Evolutionary conservation across 2,888 invertebrate genomes (phyloP).

Genomic region (Caenorhabditis drosophilae): DNA sequence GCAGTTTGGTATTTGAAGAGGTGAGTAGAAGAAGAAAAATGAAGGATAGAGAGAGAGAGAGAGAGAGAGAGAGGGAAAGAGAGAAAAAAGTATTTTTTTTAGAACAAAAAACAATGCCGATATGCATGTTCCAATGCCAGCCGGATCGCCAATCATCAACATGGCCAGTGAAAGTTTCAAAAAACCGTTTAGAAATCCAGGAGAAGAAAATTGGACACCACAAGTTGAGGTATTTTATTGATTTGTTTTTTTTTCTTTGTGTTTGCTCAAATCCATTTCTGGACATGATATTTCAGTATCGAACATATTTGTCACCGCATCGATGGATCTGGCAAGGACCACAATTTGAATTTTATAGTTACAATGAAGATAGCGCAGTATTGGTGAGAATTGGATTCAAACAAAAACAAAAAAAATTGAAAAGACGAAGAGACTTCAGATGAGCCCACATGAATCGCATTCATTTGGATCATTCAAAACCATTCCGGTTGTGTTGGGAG

Average conservation of each 20-base stretch:
- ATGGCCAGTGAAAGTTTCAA: constrained; percentile 6
- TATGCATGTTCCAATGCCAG: constrained; percentile 47
- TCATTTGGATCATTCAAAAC: constrained; percentile 24
- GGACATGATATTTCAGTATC: too few relatives aligned
- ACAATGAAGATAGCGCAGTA: constrained; percentile 37
- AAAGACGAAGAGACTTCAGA: background rate
- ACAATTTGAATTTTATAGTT: constrained; percentile 86
- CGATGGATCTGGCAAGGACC: constrained; percentile 95
- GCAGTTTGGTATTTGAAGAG: constrained; percentile 24
- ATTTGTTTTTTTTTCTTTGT: background rate
- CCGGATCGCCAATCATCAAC: constrained; percentile 37
- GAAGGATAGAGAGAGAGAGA: too few relatives aligned
- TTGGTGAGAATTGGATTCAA: constrained; percentile 21
- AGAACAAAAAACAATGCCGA: constrained; percentile 54
- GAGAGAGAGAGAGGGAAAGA: too few relatives aligned
- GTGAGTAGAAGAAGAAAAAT: too few relatives aligned
- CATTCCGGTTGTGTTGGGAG: constrained; percentile 44
- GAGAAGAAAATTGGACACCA: constrained; percentile 38
- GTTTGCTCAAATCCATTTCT: too few relatives aligned
- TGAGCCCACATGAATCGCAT: constrained; percentile 1
- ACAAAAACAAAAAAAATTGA: too few relatives aligned
- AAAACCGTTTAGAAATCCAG: background rate
- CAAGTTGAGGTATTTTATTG: constrained; percentile 42
- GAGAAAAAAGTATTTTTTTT: too few relatives aligned
- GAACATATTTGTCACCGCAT: constrained; percentile 86